A percentile compares a stretch with the other conserved stretches of the same genome.
Evolutionary conservation across 2,888 invertebrate species (phyloP).

Genomic region (Lasioglossum lativentre): DNA sequence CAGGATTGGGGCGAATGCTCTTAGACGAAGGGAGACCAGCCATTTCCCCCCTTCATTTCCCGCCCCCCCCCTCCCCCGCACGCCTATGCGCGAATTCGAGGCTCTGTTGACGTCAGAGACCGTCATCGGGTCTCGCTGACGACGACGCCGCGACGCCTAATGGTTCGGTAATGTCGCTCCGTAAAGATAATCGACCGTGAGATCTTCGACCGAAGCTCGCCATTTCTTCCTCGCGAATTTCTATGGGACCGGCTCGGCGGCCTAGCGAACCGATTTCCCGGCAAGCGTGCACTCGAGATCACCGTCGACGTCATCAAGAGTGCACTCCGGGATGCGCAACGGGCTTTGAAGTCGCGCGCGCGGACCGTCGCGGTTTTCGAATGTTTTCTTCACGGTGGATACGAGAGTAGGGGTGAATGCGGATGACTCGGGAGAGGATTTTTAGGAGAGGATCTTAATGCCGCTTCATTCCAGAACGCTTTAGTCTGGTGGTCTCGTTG

Average conservation of each 20-base stretch:
- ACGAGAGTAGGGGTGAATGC: not conserved
- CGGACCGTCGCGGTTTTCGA: slow-evolving; percentile 10
- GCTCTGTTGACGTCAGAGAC: slow-evolving; percentile 73
- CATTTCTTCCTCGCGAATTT: slow-evolving; percentile 66
- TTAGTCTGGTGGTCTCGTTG: not conserved
- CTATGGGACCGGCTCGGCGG: slow-evolving; percentile 60
- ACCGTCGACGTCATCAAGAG: slow-evolving; percentile 38
- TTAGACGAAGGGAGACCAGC: slow-evolving; percentile 79
- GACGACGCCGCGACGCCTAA: slow-evolving; percentile 72
- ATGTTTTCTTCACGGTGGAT: slow-evolving; percentile 9
- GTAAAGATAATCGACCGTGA: slow-evolving; percentile 80
- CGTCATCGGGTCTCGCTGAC: slow-evolving; percentile 69
- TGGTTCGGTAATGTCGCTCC: slow-evolving; percentile 80
- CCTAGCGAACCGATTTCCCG: slow-evolving; percentile 64
- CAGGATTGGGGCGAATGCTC: slow-evolving; percentile 71
- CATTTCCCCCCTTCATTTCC: slow-evolving; percentile 77
- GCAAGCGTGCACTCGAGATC: not conserved
- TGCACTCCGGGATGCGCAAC: slow-evolving; percentile 21
- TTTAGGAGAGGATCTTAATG: not conserved
- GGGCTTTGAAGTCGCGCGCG: not conserved
- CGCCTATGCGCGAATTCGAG: slow-evolving; percentile 67
- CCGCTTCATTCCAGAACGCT: not conserved
- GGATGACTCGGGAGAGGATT: not conserved
- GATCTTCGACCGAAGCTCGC: slow-evolving; percentile 69
- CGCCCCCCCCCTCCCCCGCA: slow-evolving; percentile 16